phyloP scores from a whole-genome alignment of 2,113 vertebrate genomes.

The Rhinopomastus cyanomelas region DNA sequence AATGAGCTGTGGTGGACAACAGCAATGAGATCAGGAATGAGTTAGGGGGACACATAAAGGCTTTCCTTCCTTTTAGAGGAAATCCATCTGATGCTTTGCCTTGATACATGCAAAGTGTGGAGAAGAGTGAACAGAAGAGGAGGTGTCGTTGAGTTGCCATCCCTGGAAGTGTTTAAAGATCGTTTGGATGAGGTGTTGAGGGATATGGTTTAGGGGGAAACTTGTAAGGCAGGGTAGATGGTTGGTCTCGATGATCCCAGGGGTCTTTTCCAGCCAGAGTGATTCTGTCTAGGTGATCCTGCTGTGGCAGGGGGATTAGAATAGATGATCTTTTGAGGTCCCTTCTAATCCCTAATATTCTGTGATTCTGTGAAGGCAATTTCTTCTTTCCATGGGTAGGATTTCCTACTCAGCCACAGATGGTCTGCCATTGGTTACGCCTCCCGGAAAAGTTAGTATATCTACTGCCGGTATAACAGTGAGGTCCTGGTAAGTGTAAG shows the following conservation, averaged over 20 bases:
- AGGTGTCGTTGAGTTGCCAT: too few relatives aligned
- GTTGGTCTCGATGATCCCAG: too few relatives aligned
- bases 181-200: too few relatives aligned
- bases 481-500: background rate
- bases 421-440: background rate
- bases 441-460: background rate
- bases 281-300: too few relatives aligned
- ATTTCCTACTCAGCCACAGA: background rate
- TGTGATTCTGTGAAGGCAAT: too few relatives aligned
- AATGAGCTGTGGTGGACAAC: background rate
- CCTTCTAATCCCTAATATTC: too few relatives aligned
- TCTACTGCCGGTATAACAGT: rapidly evolving
- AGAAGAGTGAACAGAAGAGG: background rate
- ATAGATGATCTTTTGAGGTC: too few relatives aligned
- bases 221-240: too few relatives aligned
- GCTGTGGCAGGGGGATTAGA: too few relatives aligned
- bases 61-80: background rate
- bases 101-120: background rate
- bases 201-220: too few relatives aligned
- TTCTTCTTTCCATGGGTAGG: background rate
- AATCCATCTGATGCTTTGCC: background rate
- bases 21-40: background rate
- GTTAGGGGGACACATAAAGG: background rate
- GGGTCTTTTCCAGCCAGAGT: too few relatives aligned
- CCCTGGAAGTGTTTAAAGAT: too few relatives aligned